Base-by-base conservation (phyloP, 1,140 invertebrate genomes). In the Charaxes varanes region DNA sequence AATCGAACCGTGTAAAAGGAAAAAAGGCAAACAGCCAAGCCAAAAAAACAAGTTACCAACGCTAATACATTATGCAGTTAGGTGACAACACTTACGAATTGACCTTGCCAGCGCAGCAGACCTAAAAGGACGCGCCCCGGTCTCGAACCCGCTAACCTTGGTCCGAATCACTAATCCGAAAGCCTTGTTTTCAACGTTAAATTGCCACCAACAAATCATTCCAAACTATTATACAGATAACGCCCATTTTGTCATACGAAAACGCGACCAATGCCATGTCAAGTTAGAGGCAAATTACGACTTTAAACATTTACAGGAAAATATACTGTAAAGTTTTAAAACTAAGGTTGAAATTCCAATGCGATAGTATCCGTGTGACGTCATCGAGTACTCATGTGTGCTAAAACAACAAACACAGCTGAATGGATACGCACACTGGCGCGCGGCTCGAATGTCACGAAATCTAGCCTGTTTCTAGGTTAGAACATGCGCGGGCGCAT, bases 381-480 rank as follows among this genome's bases (percentile, higher is more conserved):
- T 55, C 42, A 50, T 36, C 24, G 37, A 38, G 46, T 50, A 22
- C 31, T 30, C 36, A 31, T 57, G 55, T 64, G 58, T 58, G 52
- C 52, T 22, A n/a, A 17, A 32, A 53, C 41, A 47, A 64, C 53
- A 41, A 61, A 70, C 70, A 70, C 66, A 60, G 32, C 24, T 69
- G 65, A 70, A 67, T 70, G 71, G 49, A 40, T 47, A 65, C 57
- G 49, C 70, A 64, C 71, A 72, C 70, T 56, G 45, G 46, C 51
- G 32, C 45, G 23, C 22, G 32, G 21, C 46, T 32, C 53, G 55
- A 74, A 67, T 78, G 77, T 81, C 77, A 81, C 77, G 70, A 81
- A 81, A 78, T 78, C 69, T 51, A 67, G 54, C 64, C 52, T 62
- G 71, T 78, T 81, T 81, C 65, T 81, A 81, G 77, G 77, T 78